Evolutionary conservation across 2,888 invertebrate species (phyloP).

Genomic region (Sarcophaga caerulescens): DNA sequence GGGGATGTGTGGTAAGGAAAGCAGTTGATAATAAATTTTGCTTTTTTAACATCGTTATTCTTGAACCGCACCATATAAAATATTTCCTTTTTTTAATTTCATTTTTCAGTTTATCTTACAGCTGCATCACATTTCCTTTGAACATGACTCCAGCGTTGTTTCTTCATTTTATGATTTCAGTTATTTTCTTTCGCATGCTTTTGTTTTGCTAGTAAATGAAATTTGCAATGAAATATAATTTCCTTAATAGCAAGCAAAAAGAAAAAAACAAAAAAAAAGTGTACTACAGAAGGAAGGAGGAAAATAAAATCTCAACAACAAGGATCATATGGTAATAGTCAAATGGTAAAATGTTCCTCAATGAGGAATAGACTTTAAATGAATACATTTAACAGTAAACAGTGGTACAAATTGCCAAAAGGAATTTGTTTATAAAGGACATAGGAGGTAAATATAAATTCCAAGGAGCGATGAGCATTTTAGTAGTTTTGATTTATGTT

Average conservation of each 20-base stretch:
- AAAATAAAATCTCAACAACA: background rate
- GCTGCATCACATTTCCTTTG: slow-evolving; percentile 48
- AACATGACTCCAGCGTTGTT: slow-evolving; percentile 43
- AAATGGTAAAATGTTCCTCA: background rate
- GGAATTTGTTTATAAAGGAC: background rate
- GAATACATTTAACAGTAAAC: background rate
- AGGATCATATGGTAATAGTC: slow-evolving; percentile 13
- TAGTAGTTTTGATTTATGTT: too few species aligned
- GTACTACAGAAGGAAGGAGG: background rate
- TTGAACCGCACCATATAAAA: slow-evolving; percentile 16
- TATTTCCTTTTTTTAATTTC: background rate
- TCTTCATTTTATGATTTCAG: background rate
- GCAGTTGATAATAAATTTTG: slow-evolving; percentile 30
- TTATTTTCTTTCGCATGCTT: background rate
- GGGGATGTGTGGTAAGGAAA: slow-evolving; percentile 16
- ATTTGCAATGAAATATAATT: slow-evolving; percentile 50
- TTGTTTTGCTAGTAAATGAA: slow-evolving; percentile 21
- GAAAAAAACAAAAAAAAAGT: background rate
- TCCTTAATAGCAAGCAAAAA: slow-evolving; percentile 31
- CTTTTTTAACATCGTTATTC: slow-evolving; percentile 8
- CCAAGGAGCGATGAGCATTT: too few species aligned
- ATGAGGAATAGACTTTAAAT: background rate
- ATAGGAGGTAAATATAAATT: too few species aligned
- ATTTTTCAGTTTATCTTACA: slow-evolving; percentile 23
- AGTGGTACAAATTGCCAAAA: background rate